These are phyloP conservation scores for Acutogordius australiensis DNA, from an alignment of 2,888 invertebrate species.

Conservation along the genomic window DNA sequence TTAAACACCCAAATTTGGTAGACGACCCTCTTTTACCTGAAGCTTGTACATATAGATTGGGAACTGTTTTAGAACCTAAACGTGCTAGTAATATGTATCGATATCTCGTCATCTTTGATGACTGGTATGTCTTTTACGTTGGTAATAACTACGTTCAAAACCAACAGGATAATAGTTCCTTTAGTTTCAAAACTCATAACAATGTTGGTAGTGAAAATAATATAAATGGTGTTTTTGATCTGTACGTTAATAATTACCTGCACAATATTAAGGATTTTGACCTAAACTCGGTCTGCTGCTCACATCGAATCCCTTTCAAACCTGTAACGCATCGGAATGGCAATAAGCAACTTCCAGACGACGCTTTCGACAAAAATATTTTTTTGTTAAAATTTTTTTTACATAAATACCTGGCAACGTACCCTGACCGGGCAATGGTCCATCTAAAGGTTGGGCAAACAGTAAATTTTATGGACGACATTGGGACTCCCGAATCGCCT, in stretches of 20 bases:
- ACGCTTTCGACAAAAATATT: not conserved
- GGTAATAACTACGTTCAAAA: too few relatives aligned
- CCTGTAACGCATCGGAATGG: not conserved
- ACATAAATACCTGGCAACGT: not conserved
- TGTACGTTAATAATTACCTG: not conserved
- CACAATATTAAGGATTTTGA: not conserved
- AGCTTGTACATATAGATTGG: too few relatives aligned
- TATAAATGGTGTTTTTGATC: too few relatives aligned
- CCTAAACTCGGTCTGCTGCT: too few relatives aligned
- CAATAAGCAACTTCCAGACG: not conserved
- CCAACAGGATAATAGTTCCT: too few relatives aligned
- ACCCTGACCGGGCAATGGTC: not conserved
- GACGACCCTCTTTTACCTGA: too few relatives aligned
- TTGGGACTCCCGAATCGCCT: not conserved
- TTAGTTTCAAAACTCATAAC: too few relatives aligned
- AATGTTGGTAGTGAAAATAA: too few relatives aligned
- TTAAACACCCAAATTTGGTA: too few relatives aligned
- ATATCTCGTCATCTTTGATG: constrained; percentile 3
- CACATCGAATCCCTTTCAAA: too few relatives aligned
- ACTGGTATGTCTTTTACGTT: not conserved
- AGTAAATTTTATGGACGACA: not conserved
- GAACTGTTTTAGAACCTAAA: not conserved
- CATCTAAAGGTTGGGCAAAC: not conserved
- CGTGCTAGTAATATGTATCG: not conserved
- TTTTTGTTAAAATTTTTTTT: not conserved